Evolutionary conservation across 2,113 vertebrate species (phyloP).

Genomic region (Phoxinus phoxinus): DNA sequence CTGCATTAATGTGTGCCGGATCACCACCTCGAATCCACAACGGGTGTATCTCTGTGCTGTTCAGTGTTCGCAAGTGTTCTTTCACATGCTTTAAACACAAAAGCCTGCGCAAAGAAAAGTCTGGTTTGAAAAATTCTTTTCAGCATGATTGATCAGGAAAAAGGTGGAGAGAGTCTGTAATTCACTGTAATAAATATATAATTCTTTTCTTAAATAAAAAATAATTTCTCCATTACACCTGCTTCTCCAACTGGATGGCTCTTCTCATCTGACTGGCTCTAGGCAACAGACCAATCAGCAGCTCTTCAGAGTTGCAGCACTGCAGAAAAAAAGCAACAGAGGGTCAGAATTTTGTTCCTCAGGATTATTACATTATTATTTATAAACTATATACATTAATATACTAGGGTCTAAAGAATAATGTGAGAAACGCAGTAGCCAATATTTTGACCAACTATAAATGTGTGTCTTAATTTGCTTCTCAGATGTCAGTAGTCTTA

Average conservation of each 20-base stretch:
- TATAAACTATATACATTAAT: background rate
- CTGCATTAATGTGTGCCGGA: conserved; percentile 35
- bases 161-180: conserved; percentile 52
- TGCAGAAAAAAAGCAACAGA: conserved; percentile 75
- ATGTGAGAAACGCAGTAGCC: background rate
- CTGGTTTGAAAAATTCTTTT: conserved; percentile 20
- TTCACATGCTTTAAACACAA: conserved; percentile 42
- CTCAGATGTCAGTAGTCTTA: background rate
- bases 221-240: conserved; percentile 72
- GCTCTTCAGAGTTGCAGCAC: conserved; percentile 86
- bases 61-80: conserved; percentile 39
- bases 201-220: conserved; percentile 78
- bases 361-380: background rate
- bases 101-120: conserved; percentile 23
- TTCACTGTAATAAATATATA: conserved; percentile 84
- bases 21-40: conserved; percentile 34
- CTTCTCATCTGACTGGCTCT: conserved; percentile 48
- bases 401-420: background rate
- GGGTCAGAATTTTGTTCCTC: background rate
- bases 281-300: conserved; percentile 77
- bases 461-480: background rate
- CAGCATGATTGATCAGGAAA: conserved; percentile 50
- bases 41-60: conserved; percentile 46
- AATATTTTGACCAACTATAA: background rate
- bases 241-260: conserved; percentile 73